These are phyloP conservation scores for Anoncus sp. DNA, from an alignment of 2,888 invertebrate genomes.

Conservation along the genomic window DNA sequence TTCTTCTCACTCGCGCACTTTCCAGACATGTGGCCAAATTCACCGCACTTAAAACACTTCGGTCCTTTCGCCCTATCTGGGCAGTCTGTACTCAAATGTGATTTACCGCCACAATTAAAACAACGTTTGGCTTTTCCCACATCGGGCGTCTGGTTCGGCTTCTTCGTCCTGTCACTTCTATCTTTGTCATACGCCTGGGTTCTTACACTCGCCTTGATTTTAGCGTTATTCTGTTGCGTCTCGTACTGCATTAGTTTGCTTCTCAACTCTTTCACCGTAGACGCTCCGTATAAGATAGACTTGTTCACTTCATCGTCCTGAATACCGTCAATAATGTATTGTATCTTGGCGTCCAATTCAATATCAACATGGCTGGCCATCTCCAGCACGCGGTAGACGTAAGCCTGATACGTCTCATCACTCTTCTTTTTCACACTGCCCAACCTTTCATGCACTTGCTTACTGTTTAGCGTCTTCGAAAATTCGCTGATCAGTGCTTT, in stretches of 20 bases:
- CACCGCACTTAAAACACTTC: slow-evolving; percentile 23
- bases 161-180: too few relatives aligned
- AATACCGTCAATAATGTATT: slow-evolving; percentile 4
- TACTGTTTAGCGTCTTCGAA: neutral
- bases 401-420: neutral
- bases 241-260: neutral
- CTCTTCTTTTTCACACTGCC: neutral
- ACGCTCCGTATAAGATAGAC: slow-evolving; percentile 3
- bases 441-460: neutral
- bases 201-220: too few relatives aligned
- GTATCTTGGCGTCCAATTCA: neutral
- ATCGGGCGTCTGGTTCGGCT: neutral
- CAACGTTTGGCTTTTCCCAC: neutral
- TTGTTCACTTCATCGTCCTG: slow-evolving; percentile 14
- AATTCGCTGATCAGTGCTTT: neutral
- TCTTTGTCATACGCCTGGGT: too few relatives aligned
- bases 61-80: slow-evolving; percentile 19
- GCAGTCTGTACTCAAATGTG: slow-evolving; percentile 5
- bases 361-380: neutral
- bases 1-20: neutral
- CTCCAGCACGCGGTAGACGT: neutral
- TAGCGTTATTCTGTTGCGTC: neutral
- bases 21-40: slow-evolving; percentile 20
- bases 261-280: slow-evolving; percentile 1
- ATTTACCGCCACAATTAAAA: slow-evolving; percentile 13